Conservation (phyloP, 1,140 invertebrate genomes). For the Eurosta solidaginis region DNA sequence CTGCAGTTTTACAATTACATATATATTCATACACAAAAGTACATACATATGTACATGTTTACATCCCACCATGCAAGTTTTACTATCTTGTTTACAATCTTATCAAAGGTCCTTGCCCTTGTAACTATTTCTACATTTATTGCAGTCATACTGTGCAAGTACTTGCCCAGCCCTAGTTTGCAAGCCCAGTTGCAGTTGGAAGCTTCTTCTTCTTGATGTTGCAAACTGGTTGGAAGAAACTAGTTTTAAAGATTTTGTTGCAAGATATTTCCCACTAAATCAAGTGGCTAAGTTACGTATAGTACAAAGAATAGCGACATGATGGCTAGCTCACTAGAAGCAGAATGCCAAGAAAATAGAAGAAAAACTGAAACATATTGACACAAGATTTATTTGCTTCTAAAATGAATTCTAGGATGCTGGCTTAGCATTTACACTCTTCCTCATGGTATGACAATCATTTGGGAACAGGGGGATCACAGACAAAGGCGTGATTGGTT, state of each 20-base stretch:
- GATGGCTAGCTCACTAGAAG: background rate
- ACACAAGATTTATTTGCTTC: slow-evolving; percentile 13
- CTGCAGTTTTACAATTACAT: background rate
- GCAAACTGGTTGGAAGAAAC: slow-evolving; percentile 2
- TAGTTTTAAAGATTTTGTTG: slow-evolving; percentile 4
- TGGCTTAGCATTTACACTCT: slow-evolving; percentile 6
- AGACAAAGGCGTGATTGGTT: no score
- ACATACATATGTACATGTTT: background rate
- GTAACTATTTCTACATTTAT: background rate
- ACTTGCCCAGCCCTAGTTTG: background rate
- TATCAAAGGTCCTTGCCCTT: slow-evolving; percentile 20
- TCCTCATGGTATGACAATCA: no score
- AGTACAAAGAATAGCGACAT: background rate
- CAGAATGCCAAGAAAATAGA: background rate
- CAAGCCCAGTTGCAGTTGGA: background rate
- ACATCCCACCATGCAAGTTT: background rate
- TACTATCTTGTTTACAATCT: slow-evolving; percentile 24
- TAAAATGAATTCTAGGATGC: slow-evolving; percentile 1
- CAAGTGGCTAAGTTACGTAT: slow-evolving; percentile 1
- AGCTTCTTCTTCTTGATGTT: background rate
- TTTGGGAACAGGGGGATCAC: no score
- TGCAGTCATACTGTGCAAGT: background rate
- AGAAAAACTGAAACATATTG: background rate
- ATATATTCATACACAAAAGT: background rate
- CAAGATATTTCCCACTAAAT: slow-evolving; percentile 23